A percentile compares a stretch with the other conserved stretches of the same genome.
Evolutionary conservation across 2,888 invertebrate species (phyloP).

Genomic region (Eurois occulta): DNA sequence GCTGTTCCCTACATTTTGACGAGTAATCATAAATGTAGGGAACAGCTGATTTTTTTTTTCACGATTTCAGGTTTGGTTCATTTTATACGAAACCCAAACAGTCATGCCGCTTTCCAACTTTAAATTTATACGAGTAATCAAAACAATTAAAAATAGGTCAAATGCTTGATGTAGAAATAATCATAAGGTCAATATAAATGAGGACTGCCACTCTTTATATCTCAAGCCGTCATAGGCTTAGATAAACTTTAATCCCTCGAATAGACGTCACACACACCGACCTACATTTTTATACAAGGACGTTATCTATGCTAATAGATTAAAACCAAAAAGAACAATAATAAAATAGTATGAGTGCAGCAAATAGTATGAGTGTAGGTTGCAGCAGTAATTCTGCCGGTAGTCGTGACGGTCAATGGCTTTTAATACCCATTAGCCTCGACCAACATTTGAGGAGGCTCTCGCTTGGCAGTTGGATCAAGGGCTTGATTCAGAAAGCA

Average conservation of each 20-base stretch:
- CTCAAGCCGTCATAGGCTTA: slow-evolving; percentile 9
- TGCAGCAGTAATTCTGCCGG: no score
- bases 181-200: slow-evolving; percentile 32
- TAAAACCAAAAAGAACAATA: not conserved
- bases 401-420: no score
- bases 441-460: no score
- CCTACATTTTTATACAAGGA: slow-evolving; percentile 24
- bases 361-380: not conserved
- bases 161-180: slow-evolving; percentile 1
- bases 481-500: no score
- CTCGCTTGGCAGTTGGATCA: no score
- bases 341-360: not conserved
- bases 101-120: not conserved
- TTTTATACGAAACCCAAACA: not conserved
- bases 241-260: slow-evolving; percentile 53
- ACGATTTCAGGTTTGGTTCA: no score
- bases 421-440: no score
- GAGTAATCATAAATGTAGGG: no score
- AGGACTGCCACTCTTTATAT: slow-evolving; percentile 29
- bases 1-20: no score
- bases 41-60: no score
- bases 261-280: slow-evolving; percentile 19
- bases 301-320: not conserved
- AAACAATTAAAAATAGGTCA: not conserved
- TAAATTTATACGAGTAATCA: not conserved